A percentile compares a stretch with the other conserved stretches of the same genome.
Evolutionary conservation across 92 coral and sea anemone species (phyloP).

Genomic region (Pocillopora grandis): DNA sequence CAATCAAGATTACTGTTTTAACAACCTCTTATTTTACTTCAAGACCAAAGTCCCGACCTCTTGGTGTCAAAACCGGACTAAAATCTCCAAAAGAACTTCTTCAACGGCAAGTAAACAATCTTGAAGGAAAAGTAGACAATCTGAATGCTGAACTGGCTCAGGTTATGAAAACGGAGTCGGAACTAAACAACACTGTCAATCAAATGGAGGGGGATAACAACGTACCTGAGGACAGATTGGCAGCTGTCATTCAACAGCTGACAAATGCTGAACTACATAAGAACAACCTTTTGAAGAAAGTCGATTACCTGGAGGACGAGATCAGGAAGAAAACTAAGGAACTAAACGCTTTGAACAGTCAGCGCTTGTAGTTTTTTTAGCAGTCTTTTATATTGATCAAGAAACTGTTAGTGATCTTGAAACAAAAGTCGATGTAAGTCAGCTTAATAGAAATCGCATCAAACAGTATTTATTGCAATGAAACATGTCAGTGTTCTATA

Average conservation of each 20-base stretch:
- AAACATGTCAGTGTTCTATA: not conserved
- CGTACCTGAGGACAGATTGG: conserved; percentile 63
- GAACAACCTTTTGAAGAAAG: conserved; percentile 72
- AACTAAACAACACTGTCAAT: conserved; percentile 57
- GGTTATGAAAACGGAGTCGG: conserved; percentile 82
- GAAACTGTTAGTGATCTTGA: not conserved
- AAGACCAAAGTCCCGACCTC: conserved; percentile 53
- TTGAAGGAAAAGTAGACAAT: conserved; percentile 80
- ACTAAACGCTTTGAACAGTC: conserved; percentile 21
- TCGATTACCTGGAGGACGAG: conserved; percentile 88
- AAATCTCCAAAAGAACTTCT: conserved; percentile 87
- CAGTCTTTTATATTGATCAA: not conserved
- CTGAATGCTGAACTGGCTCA: conserved; percentile 87
- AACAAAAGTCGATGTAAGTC: not conserved
- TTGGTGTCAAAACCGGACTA: conserved; percentile 50
- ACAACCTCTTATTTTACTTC: not conserved
- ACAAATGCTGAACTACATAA: conserved; percentile 78
- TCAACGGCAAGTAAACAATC: conserved; percentile 76
- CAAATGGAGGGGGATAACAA: conserved; percentile 62
- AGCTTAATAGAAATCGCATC: not conserved
- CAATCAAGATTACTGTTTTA: not conserved
- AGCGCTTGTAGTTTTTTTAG: not conserved
- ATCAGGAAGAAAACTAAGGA: conserved; percentile 83
- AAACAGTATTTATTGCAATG: conserved; percentile 22
- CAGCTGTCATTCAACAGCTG: conserved; percentile 75